Evolutionary conservation across 2,888 invertebrate species (phyloP), one percentile per base, ranked within the genome.

Genomic region (Stegophylla sp.): DNA sequence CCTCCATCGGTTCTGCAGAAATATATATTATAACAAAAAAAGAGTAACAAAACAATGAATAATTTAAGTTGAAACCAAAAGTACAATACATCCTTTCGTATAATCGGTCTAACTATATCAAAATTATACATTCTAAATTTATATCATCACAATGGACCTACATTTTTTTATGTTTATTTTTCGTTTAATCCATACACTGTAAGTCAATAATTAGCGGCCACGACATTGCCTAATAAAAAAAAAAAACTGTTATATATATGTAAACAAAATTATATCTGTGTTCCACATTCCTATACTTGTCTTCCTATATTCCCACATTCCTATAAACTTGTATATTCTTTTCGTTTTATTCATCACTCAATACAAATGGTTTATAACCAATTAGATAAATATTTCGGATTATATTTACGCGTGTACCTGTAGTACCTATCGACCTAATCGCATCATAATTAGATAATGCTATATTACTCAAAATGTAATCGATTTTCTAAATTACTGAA

Each of bases 271-370:
- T 56, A 51, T 74, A 28, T 63, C 15, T 74, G 63, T 74, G 74
- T 74, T 74, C 63, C 63, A 53, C 51, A 64, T 53, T 76, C 63
- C 53, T 51, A 75, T 34, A 34, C 23, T 53, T 76, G 75, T 76
- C 75, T 66, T 76, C 75, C 75, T 76, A 63, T 76, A 63, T 63
- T 63, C 34, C 48, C 63, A 63, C 4, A 74, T 51, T 63, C 63
- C 34, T 63, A 15, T n/a, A n/a, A n/a, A n/a, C 34, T 63, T 63
- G 41, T 10, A 59, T 74, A 28, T 41, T 12, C 34, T 63, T 17
- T 48, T 15, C 34, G 63, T 61, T 73, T n/a, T 28, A 43, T 41
- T 45, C 61, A 28, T 45, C 51, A 34, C 51, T 15, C 34, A 64
- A 51, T 41, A 66, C 23, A 56, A 20, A 28, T 1, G 7, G 17